Conservation (phyloP, 2,797 vertebrate species). For the Crocodylus rhombifer region DNA sequence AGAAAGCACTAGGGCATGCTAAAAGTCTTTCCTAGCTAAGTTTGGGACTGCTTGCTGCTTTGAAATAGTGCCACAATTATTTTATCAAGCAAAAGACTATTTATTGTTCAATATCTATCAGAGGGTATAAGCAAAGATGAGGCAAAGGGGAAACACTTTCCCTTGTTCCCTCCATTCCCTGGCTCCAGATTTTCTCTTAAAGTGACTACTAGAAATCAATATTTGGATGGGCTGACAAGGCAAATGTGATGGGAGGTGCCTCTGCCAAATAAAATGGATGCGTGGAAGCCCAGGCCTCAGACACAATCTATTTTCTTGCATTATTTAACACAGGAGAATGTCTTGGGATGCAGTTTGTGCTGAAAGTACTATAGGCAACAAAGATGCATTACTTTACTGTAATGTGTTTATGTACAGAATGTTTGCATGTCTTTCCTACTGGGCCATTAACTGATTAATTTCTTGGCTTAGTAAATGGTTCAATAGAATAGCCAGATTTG, state of each 20-base stretch:
- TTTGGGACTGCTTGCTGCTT: neutral
- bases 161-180: neutral
- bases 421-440: accelerated
- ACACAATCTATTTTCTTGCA: neutral
- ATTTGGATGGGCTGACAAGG: neutral
- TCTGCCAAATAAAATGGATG: accelerated
- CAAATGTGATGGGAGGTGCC: neutral
- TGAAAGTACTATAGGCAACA: accelerated
- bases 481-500: neutral
- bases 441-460: neutral
- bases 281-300: accelerated
- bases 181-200: neutral
- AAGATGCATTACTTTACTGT: neutral
- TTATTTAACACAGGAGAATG: neutral
- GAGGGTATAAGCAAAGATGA: neutral
- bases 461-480: neutral
- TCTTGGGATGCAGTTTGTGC: neutral
- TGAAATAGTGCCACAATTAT: neutral
- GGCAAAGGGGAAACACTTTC: neutral
- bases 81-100: neutral
- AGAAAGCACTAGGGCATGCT: neutral
- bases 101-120: neutral
- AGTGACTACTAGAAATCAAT: neutral
- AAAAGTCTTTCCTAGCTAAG: neutral
- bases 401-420: accelerated